Conservation (phyloP, 2,797 vertebrate genomes). For the Notolepis coatsorum region DNA sequence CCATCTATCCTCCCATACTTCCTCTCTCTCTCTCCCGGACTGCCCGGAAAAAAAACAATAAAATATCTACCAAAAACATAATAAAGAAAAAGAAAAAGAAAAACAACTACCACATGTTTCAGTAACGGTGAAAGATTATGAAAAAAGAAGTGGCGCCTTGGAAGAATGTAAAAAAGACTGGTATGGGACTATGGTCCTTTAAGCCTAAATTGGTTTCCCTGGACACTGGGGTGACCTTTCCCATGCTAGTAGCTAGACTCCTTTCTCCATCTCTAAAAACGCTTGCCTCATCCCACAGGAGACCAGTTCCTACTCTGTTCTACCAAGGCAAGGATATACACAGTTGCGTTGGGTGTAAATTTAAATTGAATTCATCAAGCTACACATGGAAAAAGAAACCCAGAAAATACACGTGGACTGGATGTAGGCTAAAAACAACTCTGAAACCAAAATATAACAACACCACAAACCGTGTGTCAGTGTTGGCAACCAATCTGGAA, state of each 20-base stretch:
- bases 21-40: no score
- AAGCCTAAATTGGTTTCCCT: slow-evolving; percentile 68
- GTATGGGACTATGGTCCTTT: no score
- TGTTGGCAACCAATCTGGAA: slow-evolving; percentile 49
- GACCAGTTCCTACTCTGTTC: slow-evolving; percentile 4
- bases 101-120: no score
- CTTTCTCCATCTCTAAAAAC: slow-evolving; percentile 18
- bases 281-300: slow-evolving; percentile 16
- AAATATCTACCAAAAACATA: no score
- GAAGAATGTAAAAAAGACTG: no score
- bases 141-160: no score
- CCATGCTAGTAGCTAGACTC: slow-evolving; percentile 43
- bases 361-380: slow-evolving; percentile 3
- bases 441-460: slow-evolving; percentile 6
- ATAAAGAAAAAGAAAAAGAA: no score
- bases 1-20: no score
- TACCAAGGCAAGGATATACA: neutral
- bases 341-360: slow-evolving; percentile 11
- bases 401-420: neutral
- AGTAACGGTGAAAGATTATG: no score
- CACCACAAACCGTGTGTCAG: slow-evolving; percentile 39
- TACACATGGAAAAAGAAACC: neutral
- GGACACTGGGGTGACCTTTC: slow-evolving; percentile 67
- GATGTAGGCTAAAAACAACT: slow-evolving; percentile 5
- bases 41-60: no score